Conservation (phyloP, 2,113 vertebrate genomes). For the Ascaphus truei region DNA sequence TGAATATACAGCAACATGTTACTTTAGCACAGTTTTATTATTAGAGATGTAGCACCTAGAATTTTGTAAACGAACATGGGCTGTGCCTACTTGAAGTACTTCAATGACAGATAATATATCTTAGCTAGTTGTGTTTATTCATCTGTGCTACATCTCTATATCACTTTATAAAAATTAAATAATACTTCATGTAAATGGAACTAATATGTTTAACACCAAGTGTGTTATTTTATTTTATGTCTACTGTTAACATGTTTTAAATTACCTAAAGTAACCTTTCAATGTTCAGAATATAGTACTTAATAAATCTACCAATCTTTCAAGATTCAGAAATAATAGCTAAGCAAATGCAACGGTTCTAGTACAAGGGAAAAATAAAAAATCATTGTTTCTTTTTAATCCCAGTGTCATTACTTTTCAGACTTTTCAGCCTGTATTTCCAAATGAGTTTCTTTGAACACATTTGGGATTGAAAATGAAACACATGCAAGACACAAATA, state of each 20-base stretch:
- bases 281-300: constrained; percentile 13
- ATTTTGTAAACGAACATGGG: constrained; percentile 1
- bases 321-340: constrained; percentile 13
- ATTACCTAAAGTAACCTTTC: constrained; percentile 33
- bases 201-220: constrained; percentile 35
- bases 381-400: neutral
- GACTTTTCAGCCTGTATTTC: neutral
- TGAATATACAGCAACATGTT: constrained; percentile 2
- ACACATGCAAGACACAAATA: constrained; percentile 14
- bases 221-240: constrained; percentile 33
- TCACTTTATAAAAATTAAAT: constrained; percentile 37
- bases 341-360: constrained; percentile 7
- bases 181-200: constrained; percentile 32
- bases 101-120: constrained; percentile 35
- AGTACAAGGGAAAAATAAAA: constrained; percentile 8
- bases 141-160: constrained; percentile 27
- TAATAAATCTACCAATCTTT: constrained; percentile 32
- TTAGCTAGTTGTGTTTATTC: constrained; percentile 24
- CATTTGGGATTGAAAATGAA: constrained; percentile 27
- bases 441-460: neutral
- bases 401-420: neutral
- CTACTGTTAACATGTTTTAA: constrained; percentile 37
- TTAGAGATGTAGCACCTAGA: neutral
- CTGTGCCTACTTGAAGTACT: neutral
- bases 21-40: constrained; percentile 19